Conservation (phyloP, 1,140 invertebrate genomes). For the Diorhabda sublineata region DNA sequence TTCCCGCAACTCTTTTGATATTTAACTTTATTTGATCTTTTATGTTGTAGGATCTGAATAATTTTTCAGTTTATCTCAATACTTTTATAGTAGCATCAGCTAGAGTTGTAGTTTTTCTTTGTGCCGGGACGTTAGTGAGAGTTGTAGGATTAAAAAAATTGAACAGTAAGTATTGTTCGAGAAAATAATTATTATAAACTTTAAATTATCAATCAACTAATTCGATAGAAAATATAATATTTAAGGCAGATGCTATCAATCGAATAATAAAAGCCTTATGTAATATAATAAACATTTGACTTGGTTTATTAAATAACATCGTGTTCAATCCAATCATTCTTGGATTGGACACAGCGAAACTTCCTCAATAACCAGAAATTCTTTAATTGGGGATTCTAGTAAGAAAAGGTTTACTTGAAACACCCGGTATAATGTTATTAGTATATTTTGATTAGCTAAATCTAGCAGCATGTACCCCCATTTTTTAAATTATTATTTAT, state of each 20-base stretch:
- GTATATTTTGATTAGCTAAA: too few species aligned
- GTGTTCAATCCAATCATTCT: too few species aligned
- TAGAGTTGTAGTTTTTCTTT: slow-evolving; percentile 22
- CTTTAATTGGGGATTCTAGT: neutral
- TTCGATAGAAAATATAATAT: too few species aligned
- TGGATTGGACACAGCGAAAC: neutral
- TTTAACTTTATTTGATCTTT: neutral
- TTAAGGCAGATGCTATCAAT: too few species aligned
- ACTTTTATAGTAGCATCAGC: slow-evolving; percentile 31
- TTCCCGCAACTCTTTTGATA: too few species aligned
- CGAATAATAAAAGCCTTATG: too few species aligned
- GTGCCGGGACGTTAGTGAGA: slow-evolving; percentile 26
- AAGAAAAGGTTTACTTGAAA: neutral
- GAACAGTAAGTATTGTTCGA: slow-evolving; percentile 19
- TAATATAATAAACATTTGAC: too few species aligned
- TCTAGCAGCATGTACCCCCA: too few species aligned
- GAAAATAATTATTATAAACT: too few species aligned
- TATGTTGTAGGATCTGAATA: slow-evolving; percentile 30
- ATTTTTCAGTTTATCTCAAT: slow-evolving; percentile 33
- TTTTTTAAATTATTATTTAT: neutral
- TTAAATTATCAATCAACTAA: too few species aligned
- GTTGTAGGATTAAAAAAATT: slow-evolving; percentile 32
- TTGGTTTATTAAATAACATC: too few species aligned
- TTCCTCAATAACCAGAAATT: neutral
- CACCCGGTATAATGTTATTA: neutral